Evolutionary conservation across 2,888 invertebrate species (phyloP), one percentile per base, ranked within the genome.

Genomic region (Tipula confusa): DNA sequence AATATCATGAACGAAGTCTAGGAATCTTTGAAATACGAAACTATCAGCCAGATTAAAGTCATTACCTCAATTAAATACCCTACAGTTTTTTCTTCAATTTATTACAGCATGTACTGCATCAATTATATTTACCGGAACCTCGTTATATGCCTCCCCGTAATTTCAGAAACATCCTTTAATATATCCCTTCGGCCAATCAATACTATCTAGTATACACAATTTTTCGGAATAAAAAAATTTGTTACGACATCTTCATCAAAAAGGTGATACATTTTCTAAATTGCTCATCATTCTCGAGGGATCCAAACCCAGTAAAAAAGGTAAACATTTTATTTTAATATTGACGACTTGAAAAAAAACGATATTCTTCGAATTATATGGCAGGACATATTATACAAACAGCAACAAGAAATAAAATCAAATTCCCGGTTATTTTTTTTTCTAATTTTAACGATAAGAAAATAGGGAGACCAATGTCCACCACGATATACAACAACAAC

Each of bases 261-360:
- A 64, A 64, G 64, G 64, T 64, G 64, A 64, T 64, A 64, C 64
- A 64, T 64, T 64, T 64, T 64, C 0, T 24, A 24, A 64, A 64
- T 24, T 64, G 18, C 24, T 24, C 11, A 64, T 24, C 64, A 64
- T 64, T 24, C 64, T 64, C 64, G 9, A 64, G 64, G 64, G 64
- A 64, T 4, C 15, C 43, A 43, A 43, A 64, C 18, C 24, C 18
- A 64, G 24, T 24, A 24, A 64, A 64, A 64, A 64, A 64, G 64
- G 64, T 64, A 64, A 64, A 64, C 64, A 64, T 64, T 64, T 64
- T 64, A 64, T 64, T 64, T 64, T 64, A 64, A 64, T 64, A 64
- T 64, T 64, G 64, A 64, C 64, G 64, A 64, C 24, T 64, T 64
- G 1, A 64, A 64, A 64, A 64, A 2, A 64, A 24, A 24, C 11